These are phyloP conservation scores for Heliconius ethilla DNA, from an alignment of 2,888 invertebrate genomes.

Conservation along the genomic window DNA sequence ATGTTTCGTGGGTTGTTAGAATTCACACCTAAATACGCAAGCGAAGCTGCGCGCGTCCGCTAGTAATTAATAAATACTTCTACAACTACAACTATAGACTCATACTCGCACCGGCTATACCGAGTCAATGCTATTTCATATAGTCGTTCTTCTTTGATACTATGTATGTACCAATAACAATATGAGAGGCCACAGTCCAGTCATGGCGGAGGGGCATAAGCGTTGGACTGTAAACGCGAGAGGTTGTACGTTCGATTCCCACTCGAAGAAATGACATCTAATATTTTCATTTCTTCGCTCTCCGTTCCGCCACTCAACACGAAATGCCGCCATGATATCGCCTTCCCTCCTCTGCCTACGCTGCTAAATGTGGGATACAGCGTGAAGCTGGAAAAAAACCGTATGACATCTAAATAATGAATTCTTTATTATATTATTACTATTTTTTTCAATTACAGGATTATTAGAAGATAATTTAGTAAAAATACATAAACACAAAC, in stretches of 20 bases:
- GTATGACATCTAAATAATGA: neutral
- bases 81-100: no score
- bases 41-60: no score
- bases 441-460: conserved; percentile 13
- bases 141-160: no score
- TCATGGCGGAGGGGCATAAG: neutral
- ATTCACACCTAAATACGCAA: no score
- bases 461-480: conserved; percentile 50
- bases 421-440: neutral
- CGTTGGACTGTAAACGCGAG: neutral
- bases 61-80: neutral
- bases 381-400: neutral
- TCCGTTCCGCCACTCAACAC: neutral
- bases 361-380: neutral
- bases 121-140: no score
- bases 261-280: neutral
- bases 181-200: no score
- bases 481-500: conserved; percentile 55
- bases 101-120: no score
- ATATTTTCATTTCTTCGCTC: neutral
- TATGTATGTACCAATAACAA: no score
- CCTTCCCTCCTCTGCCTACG: neutral
- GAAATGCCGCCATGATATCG: neutral
- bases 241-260: neutral
- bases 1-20: no score